A percentile compares a stretch with the other conserved stretches of the same genome.
Conservation (phyloP, 2,113 vertebrate genomes). For the Sisor rabdophorus region DNA sequence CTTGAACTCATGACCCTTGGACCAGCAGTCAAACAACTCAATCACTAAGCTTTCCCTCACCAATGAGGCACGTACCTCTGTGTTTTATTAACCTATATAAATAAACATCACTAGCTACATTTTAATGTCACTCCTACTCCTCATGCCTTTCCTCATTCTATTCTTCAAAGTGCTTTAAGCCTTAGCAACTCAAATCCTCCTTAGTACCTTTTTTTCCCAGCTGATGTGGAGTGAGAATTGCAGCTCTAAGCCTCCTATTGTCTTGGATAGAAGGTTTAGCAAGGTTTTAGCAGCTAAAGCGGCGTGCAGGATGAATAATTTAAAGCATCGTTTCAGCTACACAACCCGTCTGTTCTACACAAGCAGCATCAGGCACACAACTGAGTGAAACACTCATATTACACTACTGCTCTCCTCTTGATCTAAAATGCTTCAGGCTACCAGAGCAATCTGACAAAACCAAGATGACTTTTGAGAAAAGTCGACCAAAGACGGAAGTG, state of each 20-base stretch:
- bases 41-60: too few relatives aligned
- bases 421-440: slow-evolving; percentile 17
- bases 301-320: slow-evolving; percentile 63
- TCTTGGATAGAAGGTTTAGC: slow-evolving; percentile 36
- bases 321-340: slow-evolving; percentile 54
- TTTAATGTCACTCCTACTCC: slow-evolving; percentile 42
- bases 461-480: slow-evolving; percentile 14
- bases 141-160: slow-evolving; percentile 15
- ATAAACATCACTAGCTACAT: neutral
- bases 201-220: slow-evolving; percentile 9
- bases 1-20: too few relatives aligned
- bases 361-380: slow-evolving; percentile 70
- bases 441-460: slow-evolving; percentile 17
- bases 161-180: slow-evolving; percentile 49
- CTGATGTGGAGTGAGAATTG: slow-evolving; percentile 32
- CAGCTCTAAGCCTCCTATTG: slow-evolving; percentile 42
- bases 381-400: slow-evolving; percentile 29
- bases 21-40: too few relatives aligned
- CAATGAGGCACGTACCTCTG: neutral
- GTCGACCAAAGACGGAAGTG: neutral
- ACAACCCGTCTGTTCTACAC: slow-evolving; percentile 64
- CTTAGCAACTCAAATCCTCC: slow-evolving; percentile 20
- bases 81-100: neutral
- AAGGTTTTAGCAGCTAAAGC: slow-evolving; percentile 44
- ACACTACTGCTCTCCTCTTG: slow-evolving; percentile 43